Conservation (phyloP, 2,797 vertebrate species). For the Brachyalestes nurse region DNA sequence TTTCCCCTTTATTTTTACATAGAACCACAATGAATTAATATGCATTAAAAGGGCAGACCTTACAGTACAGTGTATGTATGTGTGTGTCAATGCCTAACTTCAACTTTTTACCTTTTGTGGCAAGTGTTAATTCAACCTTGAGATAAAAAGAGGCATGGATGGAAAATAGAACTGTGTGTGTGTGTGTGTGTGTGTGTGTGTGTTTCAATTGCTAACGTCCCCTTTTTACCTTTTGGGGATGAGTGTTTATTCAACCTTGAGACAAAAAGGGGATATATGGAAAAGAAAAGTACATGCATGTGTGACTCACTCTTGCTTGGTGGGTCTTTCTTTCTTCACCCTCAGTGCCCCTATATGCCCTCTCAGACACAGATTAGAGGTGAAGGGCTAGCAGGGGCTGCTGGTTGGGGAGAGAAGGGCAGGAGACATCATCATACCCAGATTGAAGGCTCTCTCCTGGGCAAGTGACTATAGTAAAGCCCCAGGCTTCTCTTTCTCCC, state of each 20-base stretch:
- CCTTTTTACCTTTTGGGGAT: too few species aligned
- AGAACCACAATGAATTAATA: too few species aligned
- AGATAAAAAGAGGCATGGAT: conserved; percentile 20
- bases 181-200: conserved; percentile 46
- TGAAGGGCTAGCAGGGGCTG: conserved; percentile 70
- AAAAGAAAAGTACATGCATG: conserved; percentile 36
- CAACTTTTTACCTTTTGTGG: conserved; percentile 37
- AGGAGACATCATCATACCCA: conserved; percentile 34
- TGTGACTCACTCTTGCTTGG: conserved; percentile 66
- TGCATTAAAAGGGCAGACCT: too few species aligned
- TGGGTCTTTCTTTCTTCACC: conserved; percentile 64
- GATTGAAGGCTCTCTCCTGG: conserved; percentile 59
- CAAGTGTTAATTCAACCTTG: conserved; percentile 54
- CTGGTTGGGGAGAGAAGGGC: conserved; percentile 44
- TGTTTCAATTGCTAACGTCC: too few species aligned
- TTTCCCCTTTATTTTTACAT: too few species aligned
- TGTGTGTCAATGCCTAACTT: conserved; percentile 34
- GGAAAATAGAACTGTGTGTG: conserved; percentile 25
- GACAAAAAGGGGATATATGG: too few species aligned
- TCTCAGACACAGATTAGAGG: conserved; percentile 70
- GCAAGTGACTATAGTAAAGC: conserved; percentile 56
- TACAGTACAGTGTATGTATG: too few species aligned
- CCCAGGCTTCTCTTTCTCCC: conserved; percentile 41
- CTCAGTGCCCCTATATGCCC: conserved; percentile 69
- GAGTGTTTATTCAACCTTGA: too few species aligned